Evolutionary conservation across 2,113 vertebrate species (phyloP).

Genomic region (Melanocharis versteri): DNA sequence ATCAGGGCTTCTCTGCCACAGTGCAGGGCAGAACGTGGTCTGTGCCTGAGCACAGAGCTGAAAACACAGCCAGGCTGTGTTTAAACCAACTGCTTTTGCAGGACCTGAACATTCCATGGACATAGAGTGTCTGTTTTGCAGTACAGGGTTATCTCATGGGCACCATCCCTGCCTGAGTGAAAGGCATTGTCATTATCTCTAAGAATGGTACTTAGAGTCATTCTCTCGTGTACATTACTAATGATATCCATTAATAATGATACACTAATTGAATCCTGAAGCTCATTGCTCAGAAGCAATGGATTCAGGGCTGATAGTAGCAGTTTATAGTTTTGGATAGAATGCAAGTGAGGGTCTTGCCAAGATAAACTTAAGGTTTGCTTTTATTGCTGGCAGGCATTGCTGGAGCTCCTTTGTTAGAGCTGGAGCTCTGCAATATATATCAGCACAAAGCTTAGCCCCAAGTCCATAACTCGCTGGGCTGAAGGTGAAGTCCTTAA

Average conservation of each 20-base stretch:
- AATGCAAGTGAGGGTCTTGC: not conserved
- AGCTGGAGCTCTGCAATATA: not conserved
- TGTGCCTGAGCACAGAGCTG: not conserved
- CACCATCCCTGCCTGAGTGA: not conserved
- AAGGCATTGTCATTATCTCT: not conserved
- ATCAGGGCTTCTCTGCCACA: not conserved
- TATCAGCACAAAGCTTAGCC: not conserved
- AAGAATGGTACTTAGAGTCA: not conserved
- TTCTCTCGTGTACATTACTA: not conserved
- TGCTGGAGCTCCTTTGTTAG: not conserved
- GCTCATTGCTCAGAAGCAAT: not conserved
- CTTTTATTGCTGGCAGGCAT: not conserved
- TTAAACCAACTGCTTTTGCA: not conserved
- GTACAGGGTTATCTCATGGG: not conserved
- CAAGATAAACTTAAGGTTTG: constrained; percentile 21
- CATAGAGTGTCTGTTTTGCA: not conserved
- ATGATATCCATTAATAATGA: not conserved
- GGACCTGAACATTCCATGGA: not conserved
- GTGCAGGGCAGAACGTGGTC: not conserved
- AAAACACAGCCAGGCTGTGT: not conserved
- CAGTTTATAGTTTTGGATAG: not conserved
- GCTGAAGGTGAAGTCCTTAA: not conserved
- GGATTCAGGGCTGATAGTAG: not conserved
- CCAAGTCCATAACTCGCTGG: not conserved
- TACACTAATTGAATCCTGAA: not conserved